Base-by-base conservation (phyloP, 2,113 vertebrate genomes). In the Pogona vitticeps region DNA sequence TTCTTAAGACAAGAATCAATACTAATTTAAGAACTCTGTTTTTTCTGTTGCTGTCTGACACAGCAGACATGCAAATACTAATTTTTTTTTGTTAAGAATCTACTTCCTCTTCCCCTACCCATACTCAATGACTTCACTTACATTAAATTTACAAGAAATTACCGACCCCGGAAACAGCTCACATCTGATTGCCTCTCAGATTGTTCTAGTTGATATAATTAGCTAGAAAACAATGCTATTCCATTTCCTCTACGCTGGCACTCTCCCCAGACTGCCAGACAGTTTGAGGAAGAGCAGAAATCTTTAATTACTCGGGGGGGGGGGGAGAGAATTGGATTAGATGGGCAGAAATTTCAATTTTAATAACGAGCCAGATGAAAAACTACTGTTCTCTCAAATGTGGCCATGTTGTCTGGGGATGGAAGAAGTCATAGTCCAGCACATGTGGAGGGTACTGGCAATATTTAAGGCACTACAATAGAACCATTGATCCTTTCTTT, bases 141-240 rank as follows among this genome's bases (percentile, higher is more conserved):
- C n/a, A 82, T 82, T 42, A 59, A 28, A 56, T 84, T 75, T 84
- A 75, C 46, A 75, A 63, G 56, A 75, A 52, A 63, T 72, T 84
- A 31, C 23, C 71, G 61, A 8, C 1, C 40, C 56, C 75, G 82
- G 70, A 36, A 84, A 61, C 56, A 75, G 56, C 15, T 31, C 59
- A 31, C 46, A 23, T 75, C 75, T 40, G 15, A 84, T 52, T 58
- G 52, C 20, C 56, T 73, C 13, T 71, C 81, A 28, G 67, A 72
- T 83, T 73, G 59, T 61, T 59, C 82, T 40, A 83, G 70, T 52
- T 83, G 70, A 84, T 84, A 84, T 40, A 52, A 84, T 75, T 75
- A 84, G 21, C 56, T 84, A 75, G 18, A 28, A 63, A 73, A 84
- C 56, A 84, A 36, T 59, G 46, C 81, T 84, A 70, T 14, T 40